Percentiles rank a stretch among this genome's conserved stretches.
Conservation (phyloP, 2,888 invertebrate genomes). For the Luperina nickerlii region DNA sequence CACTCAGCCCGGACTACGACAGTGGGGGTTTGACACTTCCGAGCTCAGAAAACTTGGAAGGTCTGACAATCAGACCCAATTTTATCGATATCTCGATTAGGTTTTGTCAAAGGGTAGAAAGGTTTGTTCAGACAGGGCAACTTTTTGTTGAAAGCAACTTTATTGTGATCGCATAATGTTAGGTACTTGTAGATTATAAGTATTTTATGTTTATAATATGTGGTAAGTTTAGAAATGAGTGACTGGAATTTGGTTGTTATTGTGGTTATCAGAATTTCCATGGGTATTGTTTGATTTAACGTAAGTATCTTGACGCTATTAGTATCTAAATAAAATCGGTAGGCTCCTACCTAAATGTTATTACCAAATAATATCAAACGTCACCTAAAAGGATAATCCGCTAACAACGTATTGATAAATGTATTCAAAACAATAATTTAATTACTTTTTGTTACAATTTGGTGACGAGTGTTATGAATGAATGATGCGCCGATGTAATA, state of each 20-base stretch:
- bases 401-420: neutral
- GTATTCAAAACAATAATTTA: neutral
- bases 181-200: neutral
- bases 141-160: constrained; percentile 36
- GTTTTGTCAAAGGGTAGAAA: constrained; percentile 12
- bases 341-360: neutral
- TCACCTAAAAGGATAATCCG: constrained; percentile 1
- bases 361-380: neutral
- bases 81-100: constrained; percentile 35
- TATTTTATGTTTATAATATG: neutral
- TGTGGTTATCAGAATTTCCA: neutral
- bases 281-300: neutral
- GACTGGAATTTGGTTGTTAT: neutral
- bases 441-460: neutral
- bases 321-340: neutral
- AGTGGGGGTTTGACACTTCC: constrained; percentile 37
- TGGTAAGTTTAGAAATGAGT: neutral
- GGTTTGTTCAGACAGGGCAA: constrained; percentile 36
- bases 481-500: neutral
- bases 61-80: constrained; percentile 28
- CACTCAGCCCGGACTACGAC: constrained; percentile 23
- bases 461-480: neutral
- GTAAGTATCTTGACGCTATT: neutral
- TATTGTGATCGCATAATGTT: constrained; percentile 2
- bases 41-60: constrained; percentile 37